These are phyloP conservation scores for Apodemus sylvaticus DNA, from an alignment of 2,113 vertebrate species.

Conservation along the genomic window DNA sequence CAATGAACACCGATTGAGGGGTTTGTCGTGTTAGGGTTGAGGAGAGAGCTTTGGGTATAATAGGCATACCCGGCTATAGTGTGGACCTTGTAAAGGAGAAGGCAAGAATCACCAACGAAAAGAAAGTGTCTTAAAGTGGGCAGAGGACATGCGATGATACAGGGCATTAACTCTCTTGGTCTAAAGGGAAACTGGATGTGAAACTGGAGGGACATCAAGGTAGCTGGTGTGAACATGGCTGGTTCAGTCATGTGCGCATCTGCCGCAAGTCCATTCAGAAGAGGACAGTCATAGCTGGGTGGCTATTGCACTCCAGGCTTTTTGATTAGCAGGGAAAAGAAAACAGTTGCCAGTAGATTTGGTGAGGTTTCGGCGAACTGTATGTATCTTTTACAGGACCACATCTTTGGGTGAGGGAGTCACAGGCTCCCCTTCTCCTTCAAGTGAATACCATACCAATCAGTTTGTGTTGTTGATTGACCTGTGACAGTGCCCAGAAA, in stretches of 20 bases:
- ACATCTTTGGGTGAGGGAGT: background rate
- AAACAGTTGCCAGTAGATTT: background rate
- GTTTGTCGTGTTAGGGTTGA: background rate
- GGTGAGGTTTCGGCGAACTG: background rate
- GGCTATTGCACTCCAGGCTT: background rate
- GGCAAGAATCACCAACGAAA: background rate
- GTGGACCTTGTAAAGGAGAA: background rate
- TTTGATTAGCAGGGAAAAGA: background rate
- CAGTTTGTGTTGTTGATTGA: background rate
- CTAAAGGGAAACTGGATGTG: background rate
- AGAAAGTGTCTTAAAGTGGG: background rate
- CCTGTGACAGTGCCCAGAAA: background rate
- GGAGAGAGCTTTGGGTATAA: background rate
- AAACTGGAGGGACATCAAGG: background rate
- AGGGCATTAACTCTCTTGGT: background rate
- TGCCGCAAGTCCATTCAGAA: background rate
- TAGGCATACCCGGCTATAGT: background rate
- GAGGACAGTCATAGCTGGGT: background rate
- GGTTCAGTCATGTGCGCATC: background rate
- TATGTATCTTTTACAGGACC: background rate
- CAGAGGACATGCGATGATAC: background rate
- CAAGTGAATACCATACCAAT: background rate
- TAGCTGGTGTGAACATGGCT: background rate
- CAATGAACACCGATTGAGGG: background rate
- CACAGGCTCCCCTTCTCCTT: background rate